Evolutionary conservation across 2,888 invertebrate genomes (phyloP).

Genomic region (Cataglyphis livida): DNA sequence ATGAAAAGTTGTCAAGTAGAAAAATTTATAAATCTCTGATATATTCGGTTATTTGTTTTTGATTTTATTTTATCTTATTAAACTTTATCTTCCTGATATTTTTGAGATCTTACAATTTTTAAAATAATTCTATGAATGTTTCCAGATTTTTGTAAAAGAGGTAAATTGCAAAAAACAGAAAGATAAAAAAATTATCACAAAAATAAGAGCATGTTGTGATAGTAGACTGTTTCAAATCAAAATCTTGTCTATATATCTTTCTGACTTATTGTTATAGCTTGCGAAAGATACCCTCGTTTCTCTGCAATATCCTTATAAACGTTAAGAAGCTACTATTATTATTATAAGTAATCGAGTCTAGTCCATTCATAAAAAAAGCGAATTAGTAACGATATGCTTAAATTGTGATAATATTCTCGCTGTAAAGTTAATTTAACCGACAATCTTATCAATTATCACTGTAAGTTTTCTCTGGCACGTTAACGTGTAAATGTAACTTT

Average conservation of each 20-base stretch:
- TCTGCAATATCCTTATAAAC: slow-evolving; percentile 78
- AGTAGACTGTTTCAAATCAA: slow-evolving; percentile 52
- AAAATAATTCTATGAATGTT: not conserved
- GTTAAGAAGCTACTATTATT: slow-evolving; percentile 79
- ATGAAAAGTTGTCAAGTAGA: too few species aligned
- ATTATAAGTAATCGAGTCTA: slow-evolving; percentile 85
- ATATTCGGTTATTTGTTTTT: not conserved
- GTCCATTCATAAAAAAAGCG: slow-evolving; percentile 83
- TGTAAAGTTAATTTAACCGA: slow-evolving; percentile 60
- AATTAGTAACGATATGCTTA: slow-evolving; percentile 82
- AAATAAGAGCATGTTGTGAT: slow-evolving; percentile 5
- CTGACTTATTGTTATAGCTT: slow-evolving; percentile 65
- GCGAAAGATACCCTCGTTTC: slow-evolving; percentile 71
- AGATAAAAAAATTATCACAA: not conserved
- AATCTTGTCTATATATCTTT: slow-evolving; percentile 64
- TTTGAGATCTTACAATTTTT: not conserved
- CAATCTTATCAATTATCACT: slow-evolving; percentile 65
- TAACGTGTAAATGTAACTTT: slow-evolving; percentile 44
- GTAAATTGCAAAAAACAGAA: not conserved
- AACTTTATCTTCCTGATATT: slow-evolving; percentile 28
- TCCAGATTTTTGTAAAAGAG: not conserved
- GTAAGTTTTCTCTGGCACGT: slow-evolving; percentile 22
- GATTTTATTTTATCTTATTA: slow-evolving; percentile 14
- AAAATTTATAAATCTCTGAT: too few species aligned
- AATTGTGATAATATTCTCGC: slow-evolving; percentile 81